A percentile compares a stretch with the other conserved stretches of the same genome.
Evolutionary conservation across 2,888 invertebrate species (phyloP).

Genomic region (Gerris lacustris): DNA sequence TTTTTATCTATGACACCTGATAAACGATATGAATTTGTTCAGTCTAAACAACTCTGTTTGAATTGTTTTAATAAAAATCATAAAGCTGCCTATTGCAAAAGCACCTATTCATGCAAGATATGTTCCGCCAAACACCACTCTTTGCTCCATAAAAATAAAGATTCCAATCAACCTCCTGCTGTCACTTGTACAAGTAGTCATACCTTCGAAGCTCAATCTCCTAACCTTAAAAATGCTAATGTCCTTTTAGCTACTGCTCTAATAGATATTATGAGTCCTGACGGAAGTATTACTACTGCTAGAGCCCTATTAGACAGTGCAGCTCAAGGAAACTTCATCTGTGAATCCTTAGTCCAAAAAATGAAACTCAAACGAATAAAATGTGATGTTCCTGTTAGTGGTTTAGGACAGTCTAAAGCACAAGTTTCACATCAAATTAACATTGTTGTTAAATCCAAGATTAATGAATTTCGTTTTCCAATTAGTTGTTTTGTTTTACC

Average conservation of each 20-base stretch:
- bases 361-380: neutral
- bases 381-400: neutral
- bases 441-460: neutral
- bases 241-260: neutral
- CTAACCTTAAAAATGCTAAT: neutral
- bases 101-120: neutral
- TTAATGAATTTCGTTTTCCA: neutral
- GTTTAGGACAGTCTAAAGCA: neutral
- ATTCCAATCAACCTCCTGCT: neutral
- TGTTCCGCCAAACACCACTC: neutral
- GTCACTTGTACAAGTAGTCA: no score
- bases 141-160: neutral
- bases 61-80: neutral
- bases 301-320: slow-evolving; percentile 7
- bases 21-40: neutral
- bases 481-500: slow-evolving; percentile 6
- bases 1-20: neutral
- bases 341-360: neutral
- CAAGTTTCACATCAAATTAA: neutral
- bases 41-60: neutral
- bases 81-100: neutral
- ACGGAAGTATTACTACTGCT: neutral
- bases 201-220: no score
- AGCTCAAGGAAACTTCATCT: slow-evolving; percentile 7
- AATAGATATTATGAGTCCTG: neutral